Evolutionary conservation across 2,797 vertebrate genomes (phyloP), one percentile per base, ranked within the genome.

Genomic region (Rhinichthys osculus): DNA sequence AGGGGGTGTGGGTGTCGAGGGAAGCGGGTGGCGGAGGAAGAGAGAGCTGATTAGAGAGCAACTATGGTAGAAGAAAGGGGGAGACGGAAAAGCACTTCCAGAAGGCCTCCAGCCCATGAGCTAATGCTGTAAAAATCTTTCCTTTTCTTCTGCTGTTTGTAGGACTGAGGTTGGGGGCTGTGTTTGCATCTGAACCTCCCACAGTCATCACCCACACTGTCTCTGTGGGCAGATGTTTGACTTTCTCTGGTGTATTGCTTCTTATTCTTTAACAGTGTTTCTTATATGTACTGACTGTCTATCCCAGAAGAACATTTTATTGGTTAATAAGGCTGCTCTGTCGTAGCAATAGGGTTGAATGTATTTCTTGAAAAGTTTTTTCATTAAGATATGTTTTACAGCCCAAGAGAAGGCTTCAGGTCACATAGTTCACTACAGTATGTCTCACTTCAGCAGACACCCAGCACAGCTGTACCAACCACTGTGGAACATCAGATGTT

Each of bases 101-200:
- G 86, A 85, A 86, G 86, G 84, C 84, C 42, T 87, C 70, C 42
- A 87, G 84, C 70, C 88, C 64, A 83, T 91, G 89, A 91, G 86
- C 89, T 91, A 89, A 91, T 52, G 84, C 82, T 85, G 85, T 73
- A 89, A 88, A 87, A 91, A 91, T 91, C 86, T 84, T 88, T 86
- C 79, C 80, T 86, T 77, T 83, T 81, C 16, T 78, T 77, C 59
- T 38, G n/a, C 78, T 73, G 79, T 89, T 87, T 87, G 78, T 83
- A 85, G 83, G 87, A 86, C 70, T 59, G 47, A 77, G 69, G 76
- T 64, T 54, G 59, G 77, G 74, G 81, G 72, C 84, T 44, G 86
- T 88, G 71, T 83, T 74, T 88, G 83, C 72, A 86, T 86, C 85
- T 86, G 78, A 84, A 84, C 88, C 84, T 82, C 82, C 79, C 84